phyloP scores from a whole-genome alignment of 2,113 vertebrate genomes.

The Xyrauchen texanus region DNA sequence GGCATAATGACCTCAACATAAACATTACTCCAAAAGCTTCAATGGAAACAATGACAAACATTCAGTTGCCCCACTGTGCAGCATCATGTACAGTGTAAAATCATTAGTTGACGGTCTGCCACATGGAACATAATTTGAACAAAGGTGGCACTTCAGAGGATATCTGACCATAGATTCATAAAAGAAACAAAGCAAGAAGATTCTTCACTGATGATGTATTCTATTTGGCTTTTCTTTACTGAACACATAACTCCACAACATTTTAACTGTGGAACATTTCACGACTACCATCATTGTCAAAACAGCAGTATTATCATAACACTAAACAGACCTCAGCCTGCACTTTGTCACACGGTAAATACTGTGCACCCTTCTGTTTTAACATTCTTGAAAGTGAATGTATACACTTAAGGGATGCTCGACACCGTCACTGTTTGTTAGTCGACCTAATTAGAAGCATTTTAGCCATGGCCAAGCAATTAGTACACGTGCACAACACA shows the following conservation, averaged over 20 bases:
- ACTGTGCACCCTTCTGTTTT: not conserved
- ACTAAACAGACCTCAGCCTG: not conserved
- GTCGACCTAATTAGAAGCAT: too few species aligned
- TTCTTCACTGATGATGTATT: too few species aligned
- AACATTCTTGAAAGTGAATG: not conserved
- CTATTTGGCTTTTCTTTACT: not conserved
- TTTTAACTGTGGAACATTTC: too few species aligned
- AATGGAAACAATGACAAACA: constrained; percentile 59
- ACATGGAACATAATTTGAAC: constrained; percentile 8
- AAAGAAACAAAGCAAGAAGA: too few species aligned
- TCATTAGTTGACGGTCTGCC: constrained; percentile 47
- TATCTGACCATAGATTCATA: not conserved
- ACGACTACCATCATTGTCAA: too few species aligned
- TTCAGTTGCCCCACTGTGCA: constrained; percentile 59
- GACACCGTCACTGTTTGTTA: not conserved
- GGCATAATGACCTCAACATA: constrained; percentile 52
- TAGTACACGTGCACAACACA: too few species aligned
- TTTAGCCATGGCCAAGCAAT: too few species aligned
- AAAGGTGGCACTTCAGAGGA: not conserved
- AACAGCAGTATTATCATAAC: too few species aligned
- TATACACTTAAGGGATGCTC: not conserved
- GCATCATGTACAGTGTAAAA: constrained; percentile 7
- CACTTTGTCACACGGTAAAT: constrained; percentile 9
- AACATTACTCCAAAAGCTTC: constrained; percentile 70
- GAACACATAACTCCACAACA: too few species aligned